Base-by-base conservation (phyloP, 2,888 invertebrate genomes). In the Drosophila anomalata region DNA sequence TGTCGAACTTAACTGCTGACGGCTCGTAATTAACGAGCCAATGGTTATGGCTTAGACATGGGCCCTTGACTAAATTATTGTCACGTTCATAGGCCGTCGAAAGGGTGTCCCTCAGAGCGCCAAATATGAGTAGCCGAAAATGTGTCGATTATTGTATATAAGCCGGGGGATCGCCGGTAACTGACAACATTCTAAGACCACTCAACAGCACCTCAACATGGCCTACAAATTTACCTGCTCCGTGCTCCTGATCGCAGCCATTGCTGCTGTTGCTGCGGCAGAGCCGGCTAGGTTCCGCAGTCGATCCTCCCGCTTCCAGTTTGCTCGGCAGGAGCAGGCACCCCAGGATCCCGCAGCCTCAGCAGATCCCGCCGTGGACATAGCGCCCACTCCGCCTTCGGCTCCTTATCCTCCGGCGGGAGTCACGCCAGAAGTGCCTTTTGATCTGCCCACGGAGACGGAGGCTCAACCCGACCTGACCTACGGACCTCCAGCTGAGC, bases 341-440 rank as follows among this genome's bases (percentile, higher is more conserved):
- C 75, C 87, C 17, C 42, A 60, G 14, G 77, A 75, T 26, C 71
- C 80, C 17, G 33, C 72, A 9, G 73, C 69, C 3, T 57, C 84
- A 17, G 60, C n/a, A 1, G 87, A 60, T 36, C 74, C 84, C 1
- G 46, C 68, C 9, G 33, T 56, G 14, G 75, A 76, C 14, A 56
- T 68, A 22, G 73, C 76, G 0, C 75, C 80, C 3, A 76, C 77
- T 4, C 66, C 73, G 3, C 74, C 77, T 2, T 39, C 80, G 7
- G 86, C 88, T 9, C 89, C 90, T 4, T 89, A 89, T 73, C 82
- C 90, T 0, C 57, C 90, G 6, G 88, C 89, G 6, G 89, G 90
- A 46, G 87, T 90, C 0, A 90, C 89, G 1, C 89, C 89, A 0
- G 78, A 80, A 39, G 70, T 89, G 9, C 79, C 89, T 0, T 90